phyloP scores from a whole-genome alignment of 2,888 invertebrate species.

The Ctenicera cuprea region DNA sequence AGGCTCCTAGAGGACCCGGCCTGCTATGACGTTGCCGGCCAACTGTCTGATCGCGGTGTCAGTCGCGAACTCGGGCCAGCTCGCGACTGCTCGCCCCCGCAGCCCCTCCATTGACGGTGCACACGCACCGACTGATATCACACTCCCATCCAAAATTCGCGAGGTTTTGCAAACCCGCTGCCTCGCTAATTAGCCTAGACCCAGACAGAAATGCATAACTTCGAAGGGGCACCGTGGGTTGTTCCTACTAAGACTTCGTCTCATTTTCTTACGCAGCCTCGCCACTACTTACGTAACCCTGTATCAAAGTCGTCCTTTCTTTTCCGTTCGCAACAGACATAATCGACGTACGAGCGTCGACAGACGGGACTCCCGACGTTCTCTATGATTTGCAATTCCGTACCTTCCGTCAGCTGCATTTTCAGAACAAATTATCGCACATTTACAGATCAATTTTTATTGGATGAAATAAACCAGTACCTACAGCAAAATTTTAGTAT shows the following conservation, averaged over 20 bases:
- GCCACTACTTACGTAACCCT: not conserved
- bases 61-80: conserved; percentile 70
- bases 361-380: not conserved
- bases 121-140: conserved; percentile 59
- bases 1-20: conserved; percentile 48
- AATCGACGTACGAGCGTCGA: not conserved
- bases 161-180: conserved; percentile 52
- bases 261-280: conserved; percentile 13
- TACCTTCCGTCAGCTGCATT: too few relatives aligned
- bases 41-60: conserved; percentile 73
- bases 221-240: conserved; percentile 49
- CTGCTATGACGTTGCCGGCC: conserved; percentile 75
- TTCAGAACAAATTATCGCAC: too few relatives aligned
- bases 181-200: conserved; percentile 50
- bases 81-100: conserved; percentile 63
- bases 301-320: not conserved
- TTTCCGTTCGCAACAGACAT: not conserved
- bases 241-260: conserved; percentile 5
- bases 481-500: too few relatives aligned
- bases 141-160: conserved; percentile 55
- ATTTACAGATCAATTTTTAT: too few relatives aligned
- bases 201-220: conserved; percentile 50
- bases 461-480: too few relatives aligned
- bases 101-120: conserved; percentile 61
- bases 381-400: not conserved